Percentiles rank a stretch among this genome's conserved stretches.
phyloP scores from a whole-genome alignment of 2,888 invertebrate species.

The Ophioninae sp. region DNA sequence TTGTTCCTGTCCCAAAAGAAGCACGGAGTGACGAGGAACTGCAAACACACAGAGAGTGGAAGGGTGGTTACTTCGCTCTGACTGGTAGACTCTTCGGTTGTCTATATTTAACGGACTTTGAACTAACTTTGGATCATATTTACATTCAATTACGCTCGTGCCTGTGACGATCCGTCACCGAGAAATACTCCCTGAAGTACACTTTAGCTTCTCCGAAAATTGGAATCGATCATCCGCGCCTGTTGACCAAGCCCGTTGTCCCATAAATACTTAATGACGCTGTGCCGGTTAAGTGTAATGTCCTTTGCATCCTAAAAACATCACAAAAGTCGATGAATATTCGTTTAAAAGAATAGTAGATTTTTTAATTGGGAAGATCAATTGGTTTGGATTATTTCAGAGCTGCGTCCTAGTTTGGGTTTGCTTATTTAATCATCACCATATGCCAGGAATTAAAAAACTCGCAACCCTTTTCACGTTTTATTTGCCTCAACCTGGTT shows the following conservation, averaged over 20 bases:
- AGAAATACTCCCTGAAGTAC: conserved; percentile 31
- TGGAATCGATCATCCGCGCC: conserved; percentile 51
- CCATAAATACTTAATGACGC: conserved; percentile 44
- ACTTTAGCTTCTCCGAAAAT: conserved; percentile 53
- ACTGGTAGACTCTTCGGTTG: conserved; percentile 64
- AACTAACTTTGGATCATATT: conserved; percentile 73
- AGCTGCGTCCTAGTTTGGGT: too few relatives aligned
- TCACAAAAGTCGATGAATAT: background rate
- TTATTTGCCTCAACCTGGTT: too few relatives aligned
- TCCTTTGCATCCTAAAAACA: background rate
- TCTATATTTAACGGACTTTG: conserved; percentile 73
- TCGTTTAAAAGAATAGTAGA: too few relatives aligned
- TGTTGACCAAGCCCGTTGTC: conserved; percentile 36
- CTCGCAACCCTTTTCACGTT: too few relatives aligned
- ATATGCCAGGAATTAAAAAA: too few relatives aligned
- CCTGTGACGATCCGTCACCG: conserved; percentile 38
- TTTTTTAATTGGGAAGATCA: too few relatives aligned
- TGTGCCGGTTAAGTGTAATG: background rate
- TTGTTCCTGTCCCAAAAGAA: conserved; percentile 15
- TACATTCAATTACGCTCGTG: conserved; percentile 73
- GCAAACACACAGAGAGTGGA: conserved; percentile 39
- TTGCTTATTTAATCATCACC: too few relatives aligned
- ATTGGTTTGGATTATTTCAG: too few relatives aligned
- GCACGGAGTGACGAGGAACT: conserved; percentile 47
- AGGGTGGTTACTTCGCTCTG: conserved; percentile 31